Evolutionary conservation across 2,797 vertebrate genomes (phyloP), one percentile per base, ranked within the genome.

Genomic region (Loris lydekkerianus): DNA sequence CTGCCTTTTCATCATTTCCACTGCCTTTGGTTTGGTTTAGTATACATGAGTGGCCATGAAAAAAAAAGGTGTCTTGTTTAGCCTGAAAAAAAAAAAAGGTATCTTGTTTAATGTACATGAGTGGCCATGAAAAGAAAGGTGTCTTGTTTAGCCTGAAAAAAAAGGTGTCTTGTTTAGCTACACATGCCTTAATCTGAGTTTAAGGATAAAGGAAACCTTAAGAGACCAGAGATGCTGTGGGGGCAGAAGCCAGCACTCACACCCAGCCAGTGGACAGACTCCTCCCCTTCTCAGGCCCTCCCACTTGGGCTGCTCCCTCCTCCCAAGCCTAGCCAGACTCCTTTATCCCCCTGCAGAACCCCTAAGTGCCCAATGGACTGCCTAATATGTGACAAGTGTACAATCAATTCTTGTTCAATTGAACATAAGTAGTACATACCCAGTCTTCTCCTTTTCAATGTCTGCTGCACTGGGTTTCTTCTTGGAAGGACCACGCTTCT

Each of bases 131-230:
- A 72, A 94, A 37, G 34, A 34, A 34, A 34, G 34, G 34, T 34
- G 34, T 34, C 34, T 34, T 34, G 34, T 34, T 34, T 34, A 34
- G 34, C 34, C 34, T 34, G 34, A 34, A 34, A 34, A 25, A 77
- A 49, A 49, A 49, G 49, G 65, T 43, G 9, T 58, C 53, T 77
- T 86, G 31, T 89, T 94, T 56, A 58, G 61, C 49, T 77, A 93
- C 29, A 90, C 60, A 86, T 72, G 77, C 86, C 95, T 95, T 90
- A 69, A 78, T 63, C 60, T 77, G 78, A 87, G 58, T 75, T 73
- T 85, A 93, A 96, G 34, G 60, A 86, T 81, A 86, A 58, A 93
- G 89, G 75, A 73, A 94, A 93, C 61, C 61, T 92, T 25, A 81
- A 81, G 78, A 86, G 46, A 37, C 27, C 73, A 93, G 81, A 94